Evolutionary conservation across 2,797 vertebrate genomes (phyloP), one percentile per base, ranked within the genome.

Genomic region (Apogon talboti): DNA sequence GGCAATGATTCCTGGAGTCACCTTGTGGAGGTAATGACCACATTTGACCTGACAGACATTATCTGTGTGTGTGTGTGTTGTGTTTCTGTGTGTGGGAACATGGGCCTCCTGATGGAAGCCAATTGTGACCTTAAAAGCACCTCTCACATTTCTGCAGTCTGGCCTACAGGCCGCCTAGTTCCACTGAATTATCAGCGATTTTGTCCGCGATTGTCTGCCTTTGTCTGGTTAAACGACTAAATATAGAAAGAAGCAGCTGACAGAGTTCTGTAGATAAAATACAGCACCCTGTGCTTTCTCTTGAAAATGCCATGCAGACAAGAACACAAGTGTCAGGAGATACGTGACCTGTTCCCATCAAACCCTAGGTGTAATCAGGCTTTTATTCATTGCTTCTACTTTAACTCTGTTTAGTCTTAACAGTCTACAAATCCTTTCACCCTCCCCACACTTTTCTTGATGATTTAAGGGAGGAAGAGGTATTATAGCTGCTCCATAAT

Each of bases 51-150:
- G 19, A 14, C 2, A 43, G 35, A 46, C 57, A 60, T 42, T 72
- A n/a, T 76, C 28, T 47, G 11, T 56, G 21, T 28, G 37, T 56
- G 21, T 28, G 37, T 37, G 19, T 38, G 55, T 56, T 46, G 12
- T 45, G 49, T 70, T 51, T 59, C 18, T 53, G 46, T 67, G 45
- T 57, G 47, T 15, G 43, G 21, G 59, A 51, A 61, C 45, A 37
- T 28, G 42, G 28, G 2, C 51, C 24, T 14, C 8, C 33, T 28
- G 41, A 58, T 49, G 21, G 15, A 65, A 37, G 47, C 12, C 0
- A 43, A 71, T 73, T 63, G 28, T 74, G 69, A 71, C 77, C 71
- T 84, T 78, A 79, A 73, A 79, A 71, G 42, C 18, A 18, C 47
- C 59, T 33, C 42, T 49, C 70, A 50, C n/a, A 37, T 49, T 12